Percentiles rank a stretch among this genome's conserved stretches.
Evolutionary conservation across 2,797 vertebrate species (phyloP).

Genomic region (Triplophysa bombifrons): DNA sequence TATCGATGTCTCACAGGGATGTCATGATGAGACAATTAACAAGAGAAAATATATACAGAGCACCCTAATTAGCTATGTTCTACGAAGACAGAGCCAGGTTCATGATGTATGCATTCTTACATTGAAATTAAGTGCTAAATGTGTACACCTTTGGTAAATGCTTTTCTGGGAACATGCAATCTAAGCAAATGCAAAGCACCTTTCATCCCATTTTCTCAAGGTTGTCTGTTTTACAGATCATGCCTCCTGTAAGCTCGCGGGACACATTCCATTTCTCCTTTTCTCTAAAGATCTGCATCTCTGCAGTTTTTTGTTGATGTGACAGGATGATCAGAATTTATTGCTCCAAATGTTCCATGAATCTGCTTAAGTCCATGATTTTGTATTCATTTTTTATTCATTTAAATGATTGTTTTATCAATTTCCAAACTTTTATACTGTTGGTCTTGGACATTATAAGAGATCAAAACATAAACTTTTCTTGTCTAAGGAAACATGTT

Average conservation of each 20-base stretch:
- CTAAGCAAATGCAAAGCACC: constrained; percentile 28
- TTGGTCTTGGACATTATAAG: too few relatives aligned
- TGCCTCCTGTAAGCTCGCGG: constrained; percentile 22
- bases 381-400: background rate
- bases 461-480: background rate
- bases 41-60: background rate
- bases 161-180: background rate
- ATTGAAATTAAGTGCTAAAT: constrained; percentile 7
- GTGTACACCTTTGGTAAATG: constrained; percentile 6
- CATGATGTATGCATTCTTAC: background rate
- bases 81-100: background rate
- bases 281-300: constrained; percentile 25
- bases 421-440: background rate
- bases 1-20: constrained; percentile 15
- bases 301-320: constrained; percentile 35
- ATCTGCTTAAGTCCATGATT: constrained; percentile 5
- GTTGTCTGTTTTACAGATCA: constrained; percentile 52
- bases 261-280: constrained; percentile 44
- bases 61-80: background rate
- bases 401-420: background rate
- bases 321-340: constrained; percentile 29
- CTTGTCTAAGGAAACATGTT: background rate
- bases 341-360: constrained; percentile 2
- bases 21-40: constrained; percentile 13
- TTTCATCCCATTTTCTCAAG: constrained; percentile 37